Evolutionary conservation across 2,797 vertebrate genomes (phyloP), one percentile per base, ranked within the genome.

Genomic region (Semaprochilodus insignis): DNA sequence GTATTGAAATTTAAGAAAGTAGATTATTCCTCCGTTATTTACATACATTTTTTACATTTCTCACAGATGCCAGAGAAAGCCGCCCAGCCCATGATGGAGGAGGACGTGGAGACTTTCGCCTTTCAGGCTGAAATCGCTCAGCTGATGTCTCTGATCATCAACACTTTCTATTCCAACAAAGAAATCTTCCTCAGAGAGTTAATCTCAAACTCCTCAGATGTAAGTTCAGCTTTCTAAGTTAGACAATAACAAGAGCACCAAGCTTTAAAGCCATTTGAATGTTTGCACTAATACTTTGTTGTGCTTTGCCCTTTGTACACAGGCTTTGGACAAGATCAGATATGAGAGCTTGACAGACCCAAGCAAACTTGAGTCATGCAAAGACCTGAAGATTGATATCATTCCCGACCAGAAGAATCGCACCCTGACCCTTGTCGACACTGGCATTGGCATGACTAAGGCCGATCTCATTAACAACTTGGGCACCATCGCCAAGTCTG

Each of bases 51-150:
- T 71, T 48, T 25, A 17, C 15, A 23, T 51, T 51, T 67, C 17
- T 67, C 40, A 69, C 76, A 98, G 97, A 99, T 98, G 97, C 97
- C 96, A 0, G 97, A 98, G 90, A 93, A 85, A 55, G 95, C 95
- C 0, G 96, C 96, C 81, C 96, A 97, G 36, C 94, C 93, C 13
- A 71, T 80, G 14, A 97, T 98, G 96, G 97, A 97, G 93, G 97
- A 97, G 86, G 97, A 97, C 60, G 95, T 94, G 66, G 96, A 98
- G 93, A 98, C 96, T 0, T 98, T 98, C 76, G 96, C 97, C 78
- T 98, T 98, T 78, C 97, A 97, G 95, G 97, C 97, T 75, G 97
- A 98, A 86, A 98, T 98, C 1, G 97, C 97, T 84, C 97, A 98
- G 93, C 81, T 98, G 84, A 98, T 98, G 97, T 98, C 97, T 0